Conservation (phyloP, 2,797 vertebrate species). For the Tinamus major region DNA sequence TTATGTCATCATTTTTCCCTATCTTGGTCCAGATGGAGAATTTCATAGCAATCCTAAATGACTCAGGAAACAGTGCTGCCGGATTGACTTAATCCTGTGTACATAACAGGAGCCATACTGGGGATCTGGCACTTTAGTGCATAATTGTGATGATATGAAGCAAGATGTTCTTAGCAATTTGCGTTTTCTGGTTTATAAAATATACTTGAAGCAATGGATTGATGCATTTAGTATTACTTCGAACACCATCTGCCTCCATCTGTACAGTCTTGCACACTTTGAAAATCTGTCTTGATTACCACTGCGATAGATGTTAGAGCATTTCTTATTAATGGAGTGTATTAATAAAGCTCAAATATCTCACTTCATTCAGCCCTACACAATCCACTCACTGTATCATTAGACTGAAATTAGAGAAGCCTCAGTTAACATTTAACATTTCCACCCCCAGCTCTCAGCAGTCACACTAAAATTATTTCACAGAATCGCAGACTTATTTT, state of each 20-base stretch:
- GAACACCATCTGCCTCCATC: constrained; percentile 20
- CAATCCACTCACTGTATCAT: not conserved
- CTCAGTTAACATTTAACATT: not conserved
- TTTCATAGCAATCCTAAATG: not conserved
- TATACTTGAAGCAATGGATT: not conserved
- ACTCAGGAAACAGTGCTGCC: not conserved
- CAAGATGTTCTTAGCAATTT: not conserved
- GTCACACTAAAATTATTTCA: not conserved
- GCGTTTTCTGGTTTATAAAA: not conserved
- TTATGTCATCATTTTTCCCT: not conserved
- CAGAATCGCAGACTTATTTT: not conserved
- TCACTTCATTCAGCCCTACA: not conserved
- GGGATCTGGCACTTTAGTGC: not conserved
- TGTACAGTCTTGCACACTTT: not conserved
- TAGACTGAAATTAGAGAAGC: constrained; percentile 5
- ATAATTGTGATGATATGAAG: not conserved
- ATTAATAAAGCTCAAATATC: constrained; percentile 20
- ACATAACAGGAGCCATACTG: not conserved
- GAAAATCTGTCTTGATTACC: not conserved
- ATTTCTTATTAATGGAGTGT: not conserved
- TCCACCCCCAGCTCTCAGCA: not conserved
- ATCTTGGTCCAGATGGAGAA: not conserved
- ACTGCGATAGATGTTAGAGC: not conserved
- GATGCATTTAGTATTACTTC: not conserved
- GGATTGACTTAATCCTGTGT: not conserved